These are phyloP conservation scores for Poeciliopsis gracilis DNA, from an alignment of 2,797 vertebrate genomes.

Conservation along the genomic window DNA sequence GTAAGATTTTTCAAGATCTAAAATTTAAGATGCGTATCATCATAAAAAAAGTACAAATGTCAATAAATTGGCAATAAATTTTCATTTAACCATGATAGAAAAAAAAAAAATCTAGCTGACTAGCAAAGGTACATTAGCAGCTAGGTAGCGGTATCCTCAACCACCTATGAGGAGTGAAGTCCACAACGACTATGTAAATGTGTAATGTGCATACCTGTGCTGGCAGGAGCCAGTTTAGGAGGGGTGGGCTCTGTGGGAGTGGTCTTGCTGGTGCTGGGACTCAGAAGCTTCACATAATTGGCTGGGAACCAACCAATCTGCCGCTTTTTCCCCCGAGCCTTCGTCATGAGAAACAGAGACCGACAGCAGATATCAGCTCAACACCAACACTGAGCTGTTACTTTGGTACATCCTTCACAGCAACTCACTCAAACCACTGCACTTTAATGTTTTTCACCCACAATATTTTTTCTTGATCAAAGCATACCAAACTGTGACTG, in stretches of 20 bases:
- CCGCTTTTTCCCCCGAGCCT: conserved; percentile 97
- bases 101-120: too few relatives aligned
- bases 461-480: neutral
- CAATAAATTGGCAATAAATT: neutral
- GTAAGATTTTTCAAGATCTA: neutral
- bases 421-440: neutral
- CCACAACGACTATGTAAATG: neutral
- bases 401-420: neutral
- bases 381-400: neutral
- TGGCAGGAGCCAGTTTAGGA: conserved; percentile 82
- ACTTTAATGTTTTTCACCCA: neutral
- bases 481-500: neutral
- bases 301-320: conserved; percentile 99
- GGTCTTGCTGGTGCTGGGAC: conserved; percentile 95
- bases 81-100: neutral
- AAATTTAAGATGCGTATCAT: neutral
- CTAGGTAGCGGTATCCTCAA: neutral
- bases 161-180: too few relatives aligned
- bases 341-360: conserved; percentile 45
- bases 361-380: neutral
- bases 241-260: conserved; percentile 91
- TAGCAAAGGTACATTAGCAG: neutral
- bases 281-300: conserved; percentile 97
- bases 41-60: neutral
- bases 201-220: conserved; percentile 54